Percentiles rank a stretch among this genome's conserved stretches.
phyloP scores from a whole-genome alignment of 2,113 vertebrate genomes.

The Xiphophorus couchianus region DNA sequence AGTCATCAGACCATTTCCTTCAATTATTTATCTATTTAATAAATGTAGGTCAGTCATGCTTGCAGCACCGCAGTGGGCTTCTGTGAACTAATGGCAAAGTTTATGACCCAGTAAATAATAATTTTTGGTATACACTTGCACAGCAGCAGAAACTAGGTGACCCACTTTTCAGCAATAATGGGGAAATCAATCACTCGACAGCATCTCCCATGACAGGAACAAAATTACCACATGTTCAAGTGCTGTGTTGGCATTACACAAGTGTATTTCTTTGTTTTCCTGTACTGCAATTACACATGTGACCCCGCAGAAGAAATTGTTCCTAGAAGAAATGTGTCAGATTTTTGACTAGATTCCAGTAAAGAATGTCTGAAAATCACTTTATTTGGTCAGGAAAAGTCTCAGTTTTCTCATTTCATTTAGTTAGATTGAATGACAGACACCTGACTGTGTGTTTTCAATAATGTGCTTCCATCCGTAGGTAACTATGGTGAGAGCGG shows the following conservation, averaged over 20 bases:
- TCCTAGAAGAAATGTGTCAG: background rate
- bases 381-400: background rate
- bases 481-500: slow-evolving; percentile 99
- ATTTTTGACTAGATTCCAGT: background rate
- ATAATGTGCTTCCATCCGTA: slow-evolving; percentile 49
- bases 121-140: slow-evolving; percentile 28
- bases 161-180: slow-evolving; percentile 71
- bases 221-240: slow-evolving; percentile 36
- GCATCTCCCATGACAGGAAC: slow-evolving; percentile 46
- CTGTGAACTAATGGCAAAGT: background rate
- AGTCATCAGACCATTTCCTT: background rate
- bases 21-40: background rate
- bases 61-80: background rate
- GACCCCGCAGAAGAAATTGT: background rate
- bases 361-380: background rate
- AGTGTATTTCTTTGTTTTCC: slow-evolving; percentile 2
- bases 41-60: background rate
- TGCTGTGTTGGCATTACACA: slow-evolving; percentile 20
- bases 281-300: background rate
- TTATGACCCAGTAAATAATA: slow-evolving; percentile 3
- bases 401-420: background rate
- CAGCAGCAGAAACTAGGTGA: slow-evolving; percentile 75
- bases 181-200: slow-evolving; percentile 62
- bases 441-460: background rate
- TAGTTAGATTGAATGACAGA: background rate